phyloP scores from a whole-genome alignment of 1,140 invertebrate species.

The Lepidurus packardi region DNA sequence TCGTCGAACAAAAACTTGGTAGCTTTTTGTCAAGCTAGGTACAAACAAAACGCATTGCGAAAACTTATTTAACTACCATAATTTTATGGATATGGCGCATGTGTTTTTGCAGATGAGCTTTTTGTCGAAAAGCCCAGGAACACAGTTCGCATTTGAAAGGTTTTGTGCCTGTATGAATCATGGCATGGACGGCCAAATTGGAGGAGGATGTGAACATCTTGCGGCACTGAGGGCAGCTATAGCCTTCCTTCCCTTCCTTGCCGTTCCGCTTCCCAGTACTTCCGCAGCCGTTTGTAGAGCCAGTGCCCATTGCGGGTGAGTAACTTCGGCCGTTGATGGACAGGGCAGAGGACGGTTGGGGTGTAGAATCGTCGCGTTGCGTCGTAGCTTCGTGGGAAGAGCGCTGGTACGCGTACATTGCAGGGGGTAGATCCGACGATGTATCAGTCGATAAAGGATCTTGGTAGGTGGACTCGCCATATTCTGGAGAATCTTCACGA shows the following conservation, averaged over 20 bases:
- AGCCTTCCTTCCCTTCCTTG: conserved; percentile 32
- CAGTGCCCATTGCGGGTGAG: conserved; percentile 3
- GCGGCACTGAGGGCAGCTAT: conserved; percentile 33
- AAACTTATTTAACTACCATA: conserved; percentile 30
- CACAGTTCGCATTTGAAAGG: conserved; percentile 65
- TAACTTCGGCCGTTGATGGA: conserved; percentile 20
- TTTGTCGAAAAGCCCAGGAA: conserved; percentile 70
- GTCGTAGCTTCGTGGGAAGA: background rate
- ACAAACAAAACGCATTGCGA: background rate
- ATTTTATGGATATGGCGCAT: conserved; percentile 36
- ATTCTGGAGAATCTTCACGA: background rate
- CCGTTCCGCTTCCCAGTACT: conserved; percentile 18
- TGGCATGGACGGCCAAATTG: conserved; percentile 33
- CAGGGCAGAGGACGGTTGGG: background rate
- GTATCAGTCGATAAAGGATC: conserved; percentile 8
- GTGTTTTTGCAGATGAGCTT: conserved; percentile 47
- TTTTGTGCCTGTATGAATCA: conserved; percentile 37
- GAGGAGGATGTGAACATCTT: conserved; percentile 35
- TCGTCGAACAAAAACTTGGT: too few relatives aligned
- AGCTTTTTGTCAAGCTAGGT: too few relatives aligned
- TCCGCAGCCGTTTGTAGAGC: background rate
- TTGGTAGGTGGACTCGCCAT: background rate
- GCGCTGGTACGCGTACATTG: background rate
- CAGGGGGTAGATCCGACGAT: background rate
- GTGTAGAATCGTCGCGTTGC: background rate